These are phyloP conservation scores for Rhodeus uyekii DNA, from an alignment of 2,797 vertebrate genomes.

Conservation along the genomic window DNA sequence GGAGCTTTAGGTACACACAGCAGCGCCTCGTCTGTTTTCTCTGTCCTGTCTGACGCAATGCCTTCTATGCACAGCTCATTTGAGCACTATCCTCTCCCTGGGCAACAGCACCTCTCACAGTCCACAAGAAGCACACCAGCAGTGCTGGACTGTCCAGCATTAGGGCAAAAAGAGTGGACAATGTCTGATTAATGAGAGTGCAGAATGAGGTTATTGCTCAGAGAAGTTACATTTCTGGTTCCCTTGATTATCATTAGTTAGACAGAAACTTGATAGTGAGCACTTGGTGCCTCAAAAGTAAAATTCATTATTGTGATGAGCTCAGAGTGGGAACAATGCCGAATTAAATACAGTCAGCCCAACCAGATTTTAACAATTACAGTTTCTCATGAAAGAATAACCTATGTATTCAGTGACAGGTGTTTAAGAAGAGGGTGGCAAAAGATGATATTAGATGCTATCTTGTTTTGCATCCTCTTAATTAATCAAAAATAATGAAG, in stretches of 20 bases:
- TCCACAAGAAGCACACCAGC: slow-evolving; percentile 45
- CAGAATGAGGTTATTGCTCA: neutral
- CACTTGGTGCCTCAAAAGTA: neutral
- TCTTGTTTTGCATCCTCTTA: neutral
- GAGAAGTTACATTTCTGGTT: neutral
- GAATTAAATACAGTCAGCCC: neutral
- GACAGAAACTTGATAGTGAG: neutral
- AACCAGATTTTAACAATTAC: neutral
- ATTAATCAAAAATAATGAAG: neutral
- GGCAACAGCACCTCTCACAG: slow-evolving; percentile 74
- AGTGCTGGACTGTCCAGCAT: neutral
- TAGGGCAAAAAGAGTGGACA: neutral
- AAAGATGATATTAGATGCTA: neutral
- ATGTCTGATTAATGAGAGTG: neutral
- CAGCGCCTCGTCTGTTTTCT: neutral
- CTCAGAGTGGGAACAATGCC: neutral
- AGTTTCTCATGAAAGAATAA: neutral
- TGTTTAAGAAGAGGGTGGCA: neutral
- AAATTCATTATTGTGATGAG: neutral
- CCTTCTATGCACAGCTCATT: slow-evolving; percentile 10
- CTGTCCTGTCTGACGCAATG: slow-evolving; percentile 28
- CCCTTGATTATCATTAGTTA: neutral
- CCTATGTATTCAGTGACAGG: too few species aligned
- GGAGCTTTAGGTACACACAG: neutral
- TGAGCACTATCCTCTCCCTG: slow-evolving; percentile 48